phyloP scores from a whole-genome alignment of 2,797 vertebrate genomes.

The Serranus cabrilla region DNA sequence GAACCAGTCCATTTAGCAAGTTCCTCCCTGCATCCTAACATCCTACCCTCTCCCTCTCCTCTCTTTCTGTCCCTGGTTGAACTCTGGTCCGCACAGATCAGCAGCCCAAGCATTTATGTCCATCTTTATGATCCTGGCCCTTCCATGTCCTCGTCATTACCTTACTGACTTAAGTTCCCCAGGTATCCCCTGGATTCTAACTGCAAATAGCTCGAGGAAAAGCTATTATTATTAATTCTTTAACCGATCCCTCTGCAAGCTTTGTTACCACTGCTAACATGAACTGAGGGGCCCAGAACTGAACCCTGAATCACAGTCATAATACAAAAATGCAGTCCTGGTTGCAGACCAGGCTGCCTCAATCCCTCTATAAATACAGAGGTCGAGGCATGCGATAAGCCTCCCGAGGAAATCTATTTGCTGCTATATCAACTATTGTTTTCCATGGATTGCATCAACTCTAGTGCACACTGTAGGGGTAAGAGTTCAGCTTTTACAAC shows the following conservation, averaged over 20 bases:
- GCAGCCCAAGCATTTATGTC: conserved; percentile 5
- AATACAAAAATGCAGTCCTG: conserved; percentile 57
- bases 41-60: neutral
- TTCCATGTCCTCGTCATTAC: conserved; percentile 9
- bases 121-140: conserved; percentile 3
- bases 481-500: neutral
- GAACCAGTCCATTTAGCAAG: conserved; percentile 56
- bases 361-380: conserved; percentile 53
- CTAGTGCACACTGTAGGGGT: neutral
- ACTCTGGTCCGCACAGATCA: conserved; percentile 16
- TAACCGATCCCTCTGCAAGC: neutral
- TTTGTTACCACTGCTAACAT: conserved; percentile 41
- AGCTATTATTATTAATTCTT: conserved; percentile 11
- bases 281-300: conserved; percentile 43
- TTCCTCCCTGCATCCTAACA: conserved; percentile 31
- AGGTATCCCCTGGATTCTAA: conserved; percentile 11
- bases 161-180: conserved; percentile 13
- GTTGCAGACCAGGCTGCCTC: conserved; percentile 53
- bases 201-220: neutral
- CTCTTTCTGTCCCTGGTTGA: conserved; percentile 43
- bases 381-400: conserved; percentile 22
- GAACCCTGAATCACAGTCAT: conserved; percentile 53
- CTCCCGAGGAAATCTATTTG: conserved; percentile 30
- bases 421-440: conserved; percentile 10
- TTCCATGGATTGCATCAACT: conserved; percentile 20